These are phyloP conservation scores for Gorsachius magnificus DNA, from an alignment of 2,797 vertebrate genomes.

Conservation along the genomic window DNA sequence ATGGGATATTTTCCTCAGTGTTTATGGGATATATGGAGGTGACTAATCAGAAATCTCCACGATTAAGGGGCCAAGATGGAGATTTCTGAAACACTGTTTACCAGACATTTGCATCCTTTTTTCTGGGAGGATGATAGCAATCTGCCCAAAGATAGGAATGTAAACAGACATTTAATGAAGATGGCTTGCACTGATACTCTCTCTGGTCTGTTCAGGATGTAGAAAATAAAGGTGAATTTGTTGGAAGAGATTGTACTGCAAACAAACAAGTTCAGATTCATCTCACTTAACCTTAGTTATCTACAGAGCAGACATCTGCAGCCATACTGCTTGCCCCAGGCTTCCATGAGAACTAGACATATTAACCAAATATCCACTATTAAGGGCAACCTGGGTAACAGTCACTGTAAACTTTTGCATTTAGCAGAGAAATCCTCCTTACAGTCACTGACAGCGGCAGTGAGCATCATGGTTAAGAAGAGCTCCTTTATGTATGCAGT, in stretches of 20 bases:
- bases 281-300: not conserved
- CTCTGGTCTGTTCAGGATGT: not conserved
- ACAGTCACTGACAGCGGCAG: not conserved
- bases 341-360: not conserved
- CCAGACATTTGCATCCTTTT: not conserved
- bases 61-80: not conserved
- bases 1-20: not conserved
- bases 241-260: not conserved
- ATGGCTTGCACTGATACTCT: not conserved
- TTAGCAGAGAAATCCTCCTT: not conserved
- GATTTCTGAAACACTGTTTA: not conserved
- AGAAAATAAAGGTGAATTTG: conserved; percentile 38
- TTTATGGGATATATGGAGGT: not conserved
- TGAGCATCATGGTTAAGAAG: not conserved
- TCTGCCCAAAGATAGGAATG: not conserved
- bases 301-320: not conserved
- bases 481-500: not conserved
- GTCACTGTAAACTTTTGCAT: not conserved
- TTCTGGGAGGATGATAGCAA: conserved; percentile 3
- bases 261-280: not conserved
- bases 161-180: conserved; percentile 45
- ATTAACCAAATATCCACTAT: not conserved
- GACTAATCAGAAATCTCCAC: not conserved
- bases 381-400: not conserved
- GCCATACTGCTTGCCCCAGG: not conserved